These are phyloP conservation scores for Drosophila anceps DNA, from an alignment of 2,888 invertebrate species.

Conservation along the genomic window DNA sequence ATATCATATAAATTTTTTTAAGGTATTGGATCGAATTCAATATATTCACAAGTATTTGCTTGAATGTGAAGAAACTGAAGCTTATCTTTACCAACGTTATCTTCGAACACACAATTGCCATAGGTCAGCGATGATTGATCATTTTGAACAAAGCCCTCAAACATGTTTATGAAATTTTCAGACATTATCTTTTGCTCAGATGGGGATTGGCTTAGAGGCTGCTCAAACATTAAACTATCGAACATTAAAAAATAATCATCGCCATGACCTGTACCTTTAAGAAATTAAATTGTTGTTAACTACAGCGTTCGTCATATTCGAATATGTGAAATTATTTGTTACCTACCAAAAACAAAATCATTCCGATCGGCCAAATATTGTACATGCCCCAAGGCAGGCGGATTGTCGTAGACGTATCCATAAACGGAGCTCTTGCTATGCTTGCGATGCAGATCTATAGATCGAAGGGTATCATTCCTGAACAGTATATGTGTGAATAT, in stretches of 20 bases:
- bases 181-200: conserved; percentile 60
- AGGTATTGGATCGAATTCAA: not conserved
- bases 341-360: conserved; percentile 86
- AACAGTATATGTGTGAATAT: conserved; percentile 90
- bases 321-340: not conserved
- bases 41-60: conserved; percentile 41
- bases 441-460: conserved; percentile 85
- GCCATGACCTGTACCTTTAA: conserved; percentile 70
- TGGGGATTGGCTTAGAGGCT: conserved; percentile 13
- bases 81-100: conserved; percentile 49
- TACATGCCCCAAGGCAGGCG: conserved; percentile 86
- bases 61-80: conserved; percentile 62
- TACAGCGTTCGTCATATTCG: not conserved
- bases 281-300: no score
- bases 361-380: conserved; percentile 83
- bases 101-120: conserved; percentile 64
- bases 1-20: no score
- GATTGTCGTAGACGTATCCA: conserved; percentile 87
- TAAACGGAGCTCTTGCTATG: conserved; percentile 35
- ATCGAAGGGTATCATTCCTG: conserved; percentile 87
- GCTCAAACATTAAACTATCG: not conserved
- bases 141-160: conserved; percentile 62
- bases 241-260: conserved; percentile 77
- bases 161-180: conserved; percentile 70
- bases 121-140: conserved; percentile 44